A percentile compares a stretch with the other conserved stretches of the same genome.
Evolutionary conservation across 2,113 vertebrate genomes (phyloP).

Genomic region (Epinephelus moara): DNA sequence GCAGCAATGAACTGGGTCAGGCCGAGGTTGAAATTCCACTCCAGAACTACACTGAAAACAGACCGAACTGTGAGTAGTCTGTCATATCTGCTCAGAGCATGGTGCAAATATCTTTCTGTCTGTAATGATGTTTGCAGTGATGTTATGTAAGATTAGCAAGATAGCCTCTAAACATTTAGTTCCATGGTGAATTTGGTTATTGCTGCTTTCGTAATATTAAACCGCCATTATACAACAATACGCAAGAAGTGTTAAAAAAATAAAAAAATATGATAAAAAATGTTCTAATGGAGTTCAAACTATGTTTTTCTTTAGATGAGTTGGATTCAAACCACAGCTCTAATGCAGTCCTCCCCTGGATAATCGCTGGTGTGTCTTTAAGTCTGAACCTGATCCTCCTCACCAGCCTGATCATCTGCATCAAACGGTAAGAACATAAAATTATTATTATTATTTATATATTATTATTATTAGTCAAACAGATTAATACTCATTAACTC

Average conservation of each 20-base stretch:
- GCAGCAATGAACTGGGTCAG: conserved; percentile 24
- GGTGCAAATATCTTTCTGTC: background rate
- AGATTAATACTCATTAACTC: too few relatives aligned
- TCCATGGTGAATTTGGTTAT: background rate
- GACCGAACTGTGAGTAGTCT: background rate
- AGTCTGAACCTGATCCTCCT: conserved; percentile 39
- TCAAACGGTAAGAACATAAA: conserved; percentile 2
- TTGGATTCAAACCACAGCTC: background rate
- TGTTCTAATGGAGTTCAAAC: background rate
- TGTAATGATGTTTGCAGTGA: background rate
- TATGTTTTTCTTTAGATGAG: background rate
- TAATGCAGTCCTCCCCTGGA: conserved; percentile 19
- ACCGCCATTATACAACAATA: background rate
- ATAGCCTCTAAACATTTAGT: too few relatives aligned
- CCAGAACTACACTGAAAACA: background rate
- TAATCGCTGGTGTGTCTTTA: conserved; percentile 20
- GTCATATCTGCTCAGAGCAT: background rate
- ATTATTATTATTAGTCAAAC: background rate
- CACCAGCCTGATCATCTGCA: conserved; percentile 3
- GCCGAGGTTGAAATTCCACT: background rate
- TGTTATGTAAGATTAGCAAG: background rate
- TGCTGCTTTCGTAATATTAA: background rate
- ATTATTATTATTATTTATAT: too few relatives aligned
- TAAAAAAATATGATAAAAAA: too few relatives aligned
- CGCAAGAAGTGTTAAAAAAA: too few relatives aligned